Conservation (phyloP, 2,888 invertebrate genomes). For the Cenopis cana region DNA sequence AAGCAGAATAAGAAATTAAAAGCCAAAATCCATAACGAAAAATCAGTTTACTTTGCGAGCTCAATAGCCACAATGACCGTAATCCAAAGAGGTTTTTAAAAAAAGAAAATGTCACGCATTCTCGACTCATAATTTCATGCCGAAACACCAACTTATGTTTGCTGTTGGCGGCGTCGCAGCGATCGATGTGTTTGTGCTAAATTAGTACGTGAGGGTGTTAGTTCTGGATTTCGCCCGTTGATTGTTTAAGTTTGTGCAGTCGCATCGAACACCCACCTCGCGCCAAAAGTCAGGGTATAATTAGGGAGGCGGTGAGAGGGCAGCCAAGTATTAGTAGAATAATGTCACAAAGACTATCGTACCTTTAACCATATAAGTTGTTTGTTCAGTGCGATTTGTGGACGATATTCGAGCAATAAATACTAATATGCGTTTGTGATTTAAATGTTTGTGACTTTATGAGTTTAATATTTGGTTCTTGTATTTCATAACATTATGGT, state of each 20-base stretch:
- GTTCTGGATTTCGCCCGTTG: conserved; percentile 5
- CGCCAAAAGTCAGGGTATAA: conserved; percentile 57
- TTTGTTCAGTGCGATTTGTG: conserved; percentile 28
- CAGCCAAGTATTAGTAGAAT: not conserved
- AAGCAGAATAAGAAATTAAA: conserved; percentile 60
- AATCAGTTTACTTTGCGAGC: conserved; percentile 36
- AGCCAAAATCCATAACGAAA: conserved; percentile 43
- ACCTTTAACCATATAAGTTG: not conserved
- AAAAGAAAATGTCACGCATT: conserved; percentile 70
- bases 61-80: conserved; percentile 40
- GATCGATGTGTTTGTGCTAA: not conserved
- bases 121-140: conserved; percentile 61
- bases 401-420: conserved; percentile 41
- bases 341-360: not conserved
- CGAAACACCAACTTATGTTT: conserved; percentile 42
- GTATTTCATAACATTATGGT: not conserved
- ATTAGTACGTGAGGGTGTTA: conserved; percentile 8
- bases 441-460: conserved; percentile 14
- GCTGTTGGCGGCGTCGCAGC: conserved; percentile 9
- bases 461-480: conserved; percentile 8
- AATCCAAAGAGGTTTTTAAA: conserved; percentile 41
- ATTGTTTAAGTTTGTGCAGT: conserved; percentile 67
- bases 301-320: conserved; percentile 40
- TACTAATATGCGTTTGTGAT: conserved; percentile 40
- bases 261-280: conserved; percentile 80